Evolutionary conservation across 92 coral and sea anemone species (phyloP).

Genomic region (Phenganax marumi): DNA sequence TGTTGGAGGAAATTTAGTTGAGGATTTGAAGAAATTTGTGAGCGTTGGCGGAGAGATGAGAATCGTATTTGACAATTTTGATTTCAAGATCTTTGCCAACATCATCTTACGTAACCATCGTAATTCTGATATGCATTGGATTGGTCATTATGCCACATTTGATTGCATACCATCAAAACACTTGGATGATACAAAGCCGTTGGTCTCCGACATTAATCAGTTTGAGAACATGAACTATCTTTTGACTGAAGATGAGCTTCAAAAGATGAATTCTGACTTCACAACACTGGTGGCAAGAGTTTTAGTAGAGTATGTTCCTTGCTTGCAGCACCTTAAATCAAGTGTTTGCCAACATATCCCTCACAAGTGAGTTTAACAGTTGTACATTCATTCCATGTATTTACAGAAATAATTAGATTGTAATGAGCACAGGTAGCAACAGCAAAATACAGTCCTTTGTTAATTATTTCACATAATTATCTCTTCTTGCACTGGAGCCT

Average conservation of each 20-base stretch:
- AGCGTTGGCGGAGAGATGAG: conserved; percentile 41
- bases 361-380: too few relatives aligned
- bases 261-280: conserved; percentile 43
- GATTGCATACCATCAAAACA: conserved; percentile 45
- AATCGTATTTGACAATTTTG: conserved; percentile 62
- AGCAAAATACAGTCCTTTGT: too few relatives aligned
- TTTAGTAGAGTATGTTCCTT: not conserved
- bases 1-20: conserved; percentile 49
- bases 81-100: conserved; percentile 55
- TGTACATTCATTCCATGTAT: too few relatives aligned
- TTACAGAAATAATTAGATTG: too few relatives aligned
- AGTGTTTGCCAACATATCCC: too few relatives aligned
- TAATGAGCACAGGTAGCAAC: too few relatives aligned
- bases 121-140: conserved; percentile 60
- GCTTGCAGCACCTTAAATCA: too few relatives aligned
- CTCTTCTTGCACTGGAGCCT: too few relatives aligned
- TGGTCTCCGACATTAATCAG: conserved; percentile 29
- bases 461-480: too few relatives aligned
- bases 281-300: conserved; percentile 46
- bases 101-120: conserved; percentile 48
- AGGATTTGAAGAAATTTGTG: conserved; percentile 20
- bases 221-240: conserved; percentile 51
- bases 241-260: conserved; percentile 38
- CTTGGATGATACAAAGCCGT: conserved; percentile 53
- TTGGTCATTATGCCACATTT: conserved; percentile 55